Conservation (phyloP, 2,888 invertebrate species). For the Mantis religiosa region DNA sequence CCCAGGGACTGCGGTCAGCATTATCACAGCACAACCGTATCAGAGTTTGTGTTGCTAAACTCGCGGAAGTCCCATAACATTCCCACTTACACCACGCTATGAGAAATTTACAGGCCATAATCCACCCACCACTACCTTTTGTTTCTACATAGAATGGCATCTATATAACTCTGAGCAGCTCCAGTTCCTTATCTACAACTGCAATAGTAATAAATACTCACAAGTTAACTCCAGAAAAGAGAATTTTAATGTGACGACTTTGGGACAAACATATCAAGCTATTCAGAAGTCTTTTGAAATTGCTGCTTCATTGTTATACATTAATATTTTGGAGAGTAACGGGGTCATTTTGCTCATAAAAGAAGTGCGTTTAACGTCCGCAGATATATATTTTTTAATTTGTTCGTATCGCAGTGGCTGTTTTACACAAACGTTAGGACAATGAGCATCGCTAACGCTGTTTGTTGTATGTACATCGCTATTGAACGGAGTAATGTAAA, state of each 20-base stretch:
- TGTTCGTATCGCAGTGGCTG: too few relatives aligned
- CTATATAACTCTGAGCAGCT: background rate
- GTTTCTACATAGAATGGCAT: background rate
- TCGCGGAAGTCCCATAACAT: background rate
- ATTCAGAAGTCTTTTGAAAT: background rate
- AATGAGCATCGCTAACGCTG: too few relatives aligned
- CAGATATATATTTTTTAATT: too few relatives aligned
- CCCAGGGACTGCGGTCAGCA: background rate
- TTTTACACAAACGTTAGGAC: too few relatives aligned
- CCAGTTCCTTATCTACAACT: background rate
- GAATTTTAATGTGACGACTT: background rate
- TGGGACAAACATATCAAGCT: background rate
- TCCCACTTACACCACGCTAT: background rate
- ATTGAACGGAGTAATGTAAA: too few relatives aligned
- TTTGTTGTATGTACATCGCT: too few relatives aligned
- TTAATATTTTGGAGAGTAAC: background rate
- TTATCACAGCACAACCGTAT: background rate
- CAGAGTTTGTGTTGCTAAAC: background rate
- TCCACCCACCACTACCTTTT: background rate
- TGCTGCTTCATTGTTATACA: background rate
- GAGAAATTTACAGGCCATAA: background rate
- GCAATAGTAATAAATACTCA: background rate
- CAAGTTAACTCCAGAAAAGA: background rate
- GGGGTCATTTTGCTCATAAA: too few relatives aligned
- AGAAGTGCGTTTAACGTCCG: too few relatives aligned